Evolutionary conservation across 2,113 vertebrate species (phyloP).

Genomic region (Malurus cyaneus): DNA sequence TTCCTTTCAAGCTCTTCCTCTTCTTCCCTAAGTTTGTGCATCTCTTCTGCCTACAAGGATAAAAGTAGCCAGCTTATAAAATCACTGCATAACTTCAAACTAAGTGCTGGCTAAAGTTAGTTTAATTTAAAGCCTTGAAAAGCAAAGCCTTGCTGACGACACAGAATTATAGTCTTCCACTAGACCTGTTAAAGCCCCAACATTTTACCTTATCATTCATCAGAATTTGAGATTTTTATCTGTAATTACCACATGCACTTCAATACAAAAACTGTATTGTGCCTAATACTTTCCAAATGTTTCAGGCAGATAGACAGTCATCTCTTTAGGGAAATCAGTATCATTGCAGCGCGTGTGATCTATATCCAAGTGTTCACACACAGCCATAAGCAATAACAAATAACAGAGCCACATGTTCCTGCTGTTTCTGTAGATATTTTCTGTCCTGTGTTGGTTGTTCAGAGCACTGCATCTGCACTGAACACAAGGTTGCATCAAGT

Average conservation of each 20-base stretch:
- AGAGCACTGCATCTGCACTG: background rate
- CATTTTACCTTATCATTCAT: background rate
- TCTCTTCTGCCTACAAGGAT: slow-evolving; percentile 71
- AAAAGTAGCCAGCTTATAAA: background rate
- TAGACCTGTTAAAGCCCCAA: background rate
- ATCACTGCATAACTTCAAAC: background rate
- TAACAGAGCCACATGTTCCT: background rate
- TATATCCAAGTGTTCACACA: background rate
- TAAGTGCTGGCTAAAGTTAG: background rate
- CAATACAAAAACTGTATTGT: background rate
- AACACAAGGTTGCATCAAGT: background rate
- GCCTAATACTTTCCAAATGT: background rate
- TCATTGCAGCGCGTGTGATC: background rate
- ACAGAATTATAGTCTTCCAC: background rate
- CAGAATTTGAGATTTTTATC: background rate
- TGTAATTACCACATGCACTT: background rate
- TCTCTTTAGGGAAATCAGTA: background rate
- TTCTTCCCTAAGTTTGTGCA: slow-evolving; percentile 69
- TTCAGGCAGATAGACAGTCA: background rate
- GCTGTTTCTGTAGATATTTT: background rate
- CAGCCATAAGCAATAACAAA: background rate
- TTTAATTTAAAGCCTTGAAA: background rate
- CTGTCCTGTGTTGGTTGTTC: background rate
- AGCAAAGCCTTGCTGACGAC: background rate
- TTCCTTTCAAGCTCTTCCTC: slow-evolving; percentile 66